These are phyloP conservation scores for Morelia viridis DNA, from an alignment of 2,797 vertebrate genomes.

Conservation along the genomic window DNA sequence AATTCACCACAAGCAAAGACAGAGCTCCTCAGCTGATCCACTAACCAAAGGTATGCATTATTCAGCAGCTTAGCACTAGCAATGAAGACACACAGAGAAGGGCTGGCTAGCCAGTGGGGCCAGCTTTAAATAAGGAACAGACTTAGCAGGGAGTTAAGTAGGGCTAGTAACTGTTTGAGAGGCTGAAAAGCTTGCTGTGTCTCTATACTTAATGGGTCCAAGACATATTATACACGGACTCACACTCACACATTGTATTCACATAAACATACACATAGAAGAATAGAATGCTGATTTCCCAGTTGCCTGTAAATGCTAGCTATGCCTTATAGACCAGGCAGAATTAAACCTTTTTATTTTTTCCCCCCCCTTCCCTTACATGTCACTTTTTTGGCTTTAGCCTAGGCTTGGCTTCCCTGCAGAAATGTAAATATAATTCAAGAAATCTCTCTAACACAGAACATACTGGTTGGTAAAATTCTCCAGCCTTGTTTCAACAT, in stretches of 20 bases:
- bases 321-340: background rate
- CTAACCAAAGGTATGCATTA: conserved; percentile 65
- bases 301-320: background rate
- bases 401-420: conserved; percentile 16
- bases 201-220: background rate
- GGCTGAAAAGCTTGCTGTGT: background rate
- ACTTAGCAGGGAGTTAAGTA: conserved; percentile 43
- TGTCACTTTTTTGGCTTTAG: background rate
- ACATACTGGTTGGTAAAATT: conserved; percentile 42
- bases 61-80: conserved; percentile 61
- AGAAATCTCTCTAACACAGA: conserved; percentile 14
- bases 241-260: background rate
- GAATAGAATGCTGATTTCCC: background rate
- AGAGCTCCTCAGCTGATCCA: conserved; percentile 73
- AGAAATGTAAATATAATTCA: conserved; percentile 24
- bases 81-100: conserved; percentile 53
- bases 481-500: background rate
- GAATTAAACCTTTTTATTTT: background rate
- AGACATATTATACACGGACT: background rate
- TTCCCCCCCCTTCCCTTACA: background rate
- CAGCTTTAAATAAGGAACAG: conserved; percentile 53
- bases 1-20: conserved; percentile 68
- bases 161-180: conserved; percentile 12
- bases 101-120: conserved; percentile 51
- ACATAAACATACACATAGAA: background rate